Evolutionary conservation across 2,113 vertebrate genomes (phyloP), one percentile per base, ranked within the genome.

Genomic region (Illadopsis cleaveri): DNA sequence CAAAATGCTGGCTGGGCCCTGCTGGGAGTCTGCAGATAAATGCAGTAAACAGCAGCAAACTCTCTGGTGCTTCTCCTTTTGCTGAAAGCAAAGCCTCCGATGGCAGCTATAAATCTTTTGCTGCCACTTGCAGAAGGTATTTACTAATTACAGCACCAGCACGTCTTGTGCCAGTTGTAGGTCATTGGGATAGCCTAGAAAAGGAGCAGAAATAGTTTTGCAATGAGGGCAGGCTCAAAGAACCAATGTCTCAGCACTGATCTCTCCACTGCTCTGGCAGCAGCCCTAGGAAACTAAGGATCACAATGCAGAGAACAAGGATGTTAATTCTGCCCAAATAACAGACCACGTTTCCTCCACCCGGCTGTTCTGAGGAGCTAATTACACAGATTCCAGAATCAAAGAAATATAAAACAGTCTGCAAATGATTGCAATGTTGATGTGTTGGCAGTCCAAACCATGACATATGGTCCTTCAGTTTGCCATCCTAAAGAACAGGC

Each of bases 401-500:
- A 94, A 95, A 96, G 90, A 96, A 96, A 93, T 71, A 90, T 51
- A 89, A 96, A 97, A 97, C 96, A 96, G 86, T 94, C 94, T 96
- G 94, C 90, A 95, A 96, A 95, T 9, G 84, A 94, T 30, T 96
- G 83, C 93, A 96, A 38, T 91, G 93, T 96, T 97, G 96, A 95
- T 93, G 89, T 95, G 89, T 17, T 97, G 96, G 97, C 97, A 97
- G 76, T 73, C 84, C 90, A 86, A 96, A 96, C 91, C 73, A 35
- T 93, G 93, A 87, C 97, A 97, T 97, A 97, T 96, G 96, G 95
- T 92, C 87, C 94, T 96, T 85, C 94, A 96, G 75, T 93, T 95
- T 97, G 97, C 83, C 89, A 94, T 82, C 81, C 68, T 28, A 37
- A 72, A 89, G 91, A 97, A 93, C 75, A 94, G 79, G 65, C 90